These are phyloP conservation scores for Protaetia brevitarsis DNA, from an alignment of 1,140 invertebrate genomes.

Conservation along the genomic window DNA sequence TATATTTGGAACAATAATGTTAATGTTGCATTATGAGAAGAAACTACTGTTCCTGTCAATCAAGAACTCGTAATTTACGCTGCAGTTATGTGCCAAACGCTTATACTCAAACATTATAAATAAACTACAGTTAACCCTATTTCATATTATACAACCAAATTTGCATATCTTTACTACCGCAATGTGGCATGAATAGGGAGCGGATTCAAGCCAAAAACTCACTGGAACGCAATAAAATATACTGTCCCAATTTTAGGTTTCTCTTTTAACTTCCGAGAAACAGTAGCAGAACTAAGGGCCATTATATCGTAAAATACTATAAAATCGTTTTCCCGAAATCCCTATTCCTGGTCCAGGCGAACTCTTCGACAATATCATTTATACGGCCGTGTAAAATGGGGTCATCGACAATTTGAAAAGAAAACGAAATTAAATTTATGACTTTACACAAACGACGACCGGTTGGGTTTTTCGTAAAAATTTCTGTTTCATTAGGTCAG, in stretches of 20 bases:
- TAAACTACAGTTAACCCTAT: neutral
- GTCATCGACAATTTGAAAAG: conserved; percentile 23
- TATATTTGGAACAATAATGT: no score
- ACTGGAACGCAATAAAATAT: conserved; percentile 1
- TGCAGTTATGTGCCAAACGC: no score
- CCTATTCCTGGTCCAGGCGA: neutral
- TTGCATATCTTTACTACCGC: conserved; percentile 7
- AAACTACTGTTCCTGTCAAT: no score
- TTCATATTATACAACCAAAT: neutral
- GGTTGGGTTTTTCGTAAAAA: conserved; percentile 22
- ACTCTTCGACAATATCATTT: conserved; percentile 24
- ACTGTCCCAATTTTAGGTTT: conserved; percentile 18
- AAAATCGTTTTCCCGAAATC: conserved; percentile 20
- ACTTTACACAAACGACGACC: neutral
- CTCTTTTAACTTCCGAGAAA: conserved; percentile 20
- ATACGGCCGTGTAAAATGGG: conserved; percentile 18
- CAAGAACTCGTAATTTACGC: no score
- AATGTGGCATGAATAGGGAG: neutral
- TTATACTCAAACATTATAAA: no score
- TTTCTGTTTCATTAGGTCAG: conserved; percentile 28
- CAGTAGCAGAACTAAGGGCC: conserved; percentile 25
- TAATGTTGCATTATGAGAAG: no score
- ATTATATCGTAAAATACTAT: conserved; percentile 29
- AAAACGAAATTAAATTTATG: conserved; percentile 31
- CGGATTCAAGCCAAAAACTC: neutral